Conservation (phyloP, 2,888 invertebrate genomes). For the Diarsia dahlii region DNA sequence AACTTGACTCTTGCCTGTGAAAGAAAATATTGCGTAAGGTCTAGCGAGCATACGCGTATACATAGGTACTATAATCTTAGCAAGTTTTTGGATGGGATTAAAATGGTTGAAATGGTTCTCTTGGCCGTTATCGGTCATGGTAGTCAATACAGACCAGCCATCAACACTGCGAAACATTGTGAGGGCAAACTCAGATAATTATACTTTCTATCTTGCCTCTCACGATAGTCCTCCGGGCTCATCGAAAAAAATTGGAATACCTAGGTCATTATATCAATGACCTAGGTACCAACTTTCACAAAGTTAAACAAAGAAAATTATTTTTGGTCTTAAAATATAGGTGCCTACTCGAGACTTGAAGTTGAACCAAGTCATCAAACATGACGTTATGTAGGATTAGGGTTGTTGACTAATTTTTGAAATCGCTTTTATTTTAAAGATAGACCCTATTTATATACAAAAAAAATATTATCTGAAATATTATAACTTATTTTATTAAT, state of each 20-base stretch:
- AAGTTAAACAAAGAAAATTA: neutral
- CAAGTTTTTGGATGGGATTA: constrained; percentile 3
- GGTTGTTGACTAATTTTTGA: no score
- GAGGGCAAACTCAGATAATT: neutral
- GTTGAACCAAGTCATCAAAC: constrained; percentile 1
- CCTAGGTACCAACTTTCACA: neutral
- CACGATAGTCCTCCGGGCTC: neutral
- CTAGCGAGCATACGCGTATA: neutral
- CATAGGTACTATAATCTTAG: neutral
- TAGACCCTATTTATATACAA: no score
- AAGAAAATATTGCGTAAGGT: constrained; percentile 31
- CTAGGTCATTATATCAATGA: no score
- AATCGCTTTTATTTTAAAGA: no score
- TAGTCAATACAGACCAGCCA: neutral
- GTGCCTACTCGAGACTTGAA: neutral
- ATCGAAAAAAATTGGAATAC: neutral
- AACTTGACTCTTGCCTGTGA: constrained; percentile 13
- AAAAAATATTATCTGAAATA: no score
- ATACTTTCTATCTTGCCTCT: neutral
- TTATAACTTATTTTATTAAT: no score
- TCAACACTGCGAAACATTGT: neutral
- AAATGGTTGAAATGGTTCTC: neutral
- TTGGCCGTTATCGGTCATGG: neutral
- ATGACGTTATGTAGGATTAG: no score
- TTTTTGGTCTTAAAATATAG: constrained; percentile 6